phyloP scores from a whole-genome alignment of 2,888 invertebrate genomes.

The Metallyticus violacea region DNA sequence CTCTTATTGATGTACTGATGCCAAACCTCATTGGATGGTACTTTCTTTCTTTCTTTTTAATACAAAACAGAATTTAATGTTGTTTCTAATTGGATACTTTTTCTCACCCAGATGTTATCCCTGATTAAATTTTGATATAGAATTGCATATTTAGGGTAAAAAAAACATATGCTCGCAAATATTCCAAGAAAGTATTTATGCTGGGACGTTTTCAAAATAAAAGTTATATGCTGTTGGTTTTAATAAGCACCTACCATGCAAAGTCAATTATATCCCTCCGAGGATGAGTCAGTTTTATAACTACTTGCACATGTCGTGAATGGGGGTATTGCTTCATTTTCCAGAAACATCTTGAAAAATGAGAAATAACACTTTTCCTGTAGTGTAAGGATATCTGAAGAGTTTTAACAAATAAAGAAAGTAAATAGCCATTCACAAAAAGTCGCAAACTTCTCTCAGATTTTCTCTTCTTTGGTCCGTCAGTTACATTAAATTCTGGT shows the following conservation, averaged over 20 bases:
- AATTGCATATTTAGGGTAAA: too few species aligned
- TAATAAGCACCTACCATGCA: conserved; percentile 64
- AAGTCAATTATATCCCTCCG: conserved; percentile 65
- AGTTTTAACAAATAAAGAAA: conserved; percentile 39
- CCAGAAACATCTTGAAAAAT: conserved; percentile 18
- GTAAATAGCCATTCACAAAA: conserved; percentile 39
- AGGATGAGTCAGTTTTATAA: conserved; percentile 55
- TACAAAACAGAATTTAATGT: too few species aligned
- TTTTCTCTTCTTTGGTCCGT: neutral
- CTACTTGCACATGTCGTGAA: neutral
- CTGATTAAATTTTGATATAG: too few species aligned
- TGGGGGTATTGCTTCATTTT: neutral
- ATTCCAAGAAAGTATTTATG: too few species aligned
- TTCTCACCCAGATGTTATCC: too few species aligned
- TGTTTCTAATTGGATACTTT: too few species aligned
- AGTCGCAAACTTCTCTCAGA: neutral
- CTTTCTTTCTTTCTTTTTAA: too few species aligned
- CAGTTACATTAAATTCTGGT: neutral
- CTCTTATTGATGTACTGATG: too few species aligned
- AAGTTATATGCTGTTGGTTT: too few species aligned
- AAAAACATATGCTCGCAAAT: too few species aligned
- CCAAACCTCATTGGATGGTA: too few species aligned
- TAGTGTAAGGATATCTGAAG: conserved; percentile 39
- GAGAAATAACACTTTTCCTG: conserved; percentile 35
- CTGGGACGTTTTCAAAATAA: too few species aligned